These are phyloP conservation scores for Microcaecilia unicolor DNA, from an alignment of 2,797 vertebrate species.

Conservation along the genomic window DNA sequence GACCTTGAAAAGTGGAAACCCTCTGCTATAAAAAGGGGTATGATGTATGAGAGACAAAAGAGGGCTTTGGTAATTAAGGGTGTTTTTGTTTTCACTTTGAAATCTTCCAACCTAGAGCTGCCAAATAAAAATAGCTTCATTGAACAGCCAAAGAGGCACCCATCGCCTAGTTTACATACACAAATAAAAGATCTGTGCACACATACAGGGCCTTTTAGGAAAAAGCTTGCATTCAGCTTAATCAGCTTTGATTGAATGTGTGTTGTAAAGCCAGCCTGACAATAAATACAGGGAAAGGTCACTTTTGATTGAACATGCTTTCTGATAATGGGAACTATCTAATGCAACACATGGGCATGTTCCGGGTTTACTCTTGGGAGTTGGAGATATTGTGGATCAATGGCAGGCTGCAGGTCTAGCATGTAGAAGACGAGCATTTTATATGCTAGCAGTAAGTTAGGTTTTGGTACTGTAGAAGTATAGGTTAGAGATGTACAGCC, in stretches of 20 bases:
- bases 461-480: too few species aligned
- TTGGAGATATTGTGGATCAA: slow-evolving; percentile 23
- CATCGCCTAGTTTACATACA: not conserved
- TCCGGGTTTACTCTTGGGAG: slow-evolving; percentile 22
- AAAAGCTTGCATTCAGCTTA: not conserved
- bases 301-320: slow-evolving; percentile 42
- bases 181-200: not conserved
- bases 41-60: not conserved
- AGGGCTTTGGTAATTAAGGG: not conserved
- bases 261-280: slow-evolving; percentile 25
- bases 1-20: too few species aligned
- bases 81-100: slow-evolving; percentile 4
- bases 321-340: slow-evolving; percentile 38
- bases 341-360: slow-evolving; percentile 15
- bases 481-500: too few species aligned
- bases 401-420: slow-evolving; percentile 4
- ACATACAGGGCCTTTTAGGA: not conserved
- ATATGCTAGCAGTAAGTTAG: too few species aligned
- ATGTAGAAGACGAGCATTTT: too few species aligned
- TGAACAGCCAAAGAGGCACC: not conserved
- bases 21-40: not conserved
- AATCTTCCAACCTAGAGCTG: not conserved
- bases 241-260: slow-evolving; percentile 15
- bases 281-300: slow-evolving; percentile 42
- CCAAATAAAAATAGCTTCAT: not conserved